Conservation (phyloP, 2,888 invertebrate species). For the Pheosia gnoma region DNA sequence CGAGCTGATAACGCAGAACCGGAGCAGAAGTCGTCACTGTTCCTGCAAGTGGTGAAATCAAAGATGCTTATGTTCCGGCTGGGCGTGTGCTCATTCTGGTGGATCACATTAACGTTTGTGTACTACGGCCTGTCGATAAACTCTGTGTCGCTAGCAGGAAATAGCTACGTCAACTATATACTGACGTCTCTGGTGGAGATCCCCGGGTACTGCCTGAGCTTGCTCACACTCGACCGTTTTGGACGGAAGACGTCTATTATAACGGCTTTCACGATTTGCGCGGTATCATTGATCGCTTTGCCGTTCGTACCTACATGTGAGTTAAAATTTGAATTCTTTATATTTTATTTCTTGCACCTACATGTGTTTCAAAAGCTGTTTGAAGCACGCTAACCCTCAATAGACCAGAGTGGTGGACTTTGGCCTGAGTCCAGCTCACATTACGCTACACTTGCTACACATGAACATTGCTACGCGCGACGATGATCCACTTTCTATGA, state of each 20-base stretch:
- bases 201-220: slow-evolving; percentile 85
- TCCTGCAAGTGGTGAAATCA: slow-evolving; percentile 76
- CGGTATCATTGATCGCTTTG: slow-evolving; percentile 79
- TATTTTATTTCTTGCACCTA: no score
- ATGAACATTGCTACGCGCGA: no score
- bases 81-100: slow-evolving; percentile 89
- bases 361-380: no score
- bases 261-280: slow-evolving; percentile 84
- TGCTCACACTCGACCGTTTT: slow-evolving; percentile 82
- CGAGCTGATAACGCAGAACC: slow-evolving; percentile 9
- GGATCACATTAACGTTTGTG: slow-evolving; percentile 91
- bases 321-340: slow-evolving; percentile 22
- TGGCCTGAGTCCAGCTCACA: no score
- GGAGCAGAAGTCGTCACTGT: slow-evolving; percentile 39
- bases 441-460: no score
- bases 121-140: slow-evolving; percentile 92
- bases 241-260: slow-evolving; percentile 85
- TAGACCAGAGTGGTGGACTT: no score
- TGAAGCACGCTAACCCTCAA: no score
- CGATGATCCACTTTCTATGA: no score
- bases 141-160: slow-evolving; percentile 89
- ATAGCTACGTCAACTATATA: slow-evolving; percentile 91
- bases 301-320: slow-evolving; percentile 84
- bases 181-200: slow-evolving; percentile 86
- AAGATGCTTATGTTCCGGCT: slow-evolving; percentile 78